Base-by-base conservation (phyloP, 1,140 invertebrate genomes). In the Zophobas morio region DNA sequence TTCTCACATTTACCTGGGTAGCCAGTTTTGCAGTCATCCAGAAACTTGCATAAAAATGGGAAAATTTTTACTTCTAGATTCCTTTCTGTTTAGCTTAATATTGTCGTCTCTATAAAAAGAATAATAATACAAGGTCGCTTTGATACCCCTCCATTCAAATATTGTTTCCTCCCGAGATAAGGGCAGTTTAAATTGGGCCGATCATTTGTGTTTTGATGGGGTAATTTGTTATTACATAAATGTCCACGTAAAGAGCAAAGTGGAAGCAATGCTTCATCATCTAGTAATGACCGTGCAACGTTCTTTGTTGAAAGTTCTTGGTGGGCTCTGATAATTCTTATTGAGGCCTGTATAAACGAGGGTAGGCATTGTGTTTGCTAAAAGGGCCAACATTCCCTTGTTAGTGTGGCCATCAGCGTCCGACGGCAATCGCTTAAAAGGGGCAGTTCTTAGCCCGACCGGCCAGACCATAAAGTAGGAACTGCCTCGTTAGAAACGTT, bases 401-500 rank as follows among this genome's bases (percentile, higher is more conserved):
- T 73, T 73, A 73, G 71, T 53, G 70, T 56, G 49, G 49, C 54
- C 71, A 73, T 54, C 70, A 54, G 70, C 49, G 71, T 54, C 71
- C 54, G 70, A 37, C 39, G 71, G 71, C 71, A 73, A 73, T 73
- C 54, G 71, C 71, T 73, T 73, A 73, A 73, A 73, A 73, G 71
- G 71, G 54, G 49, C 71, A 72, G 70, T 72, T 72, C 70, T 72
- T 72, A 49, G 54, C 49, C 49, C 71, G 47, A 73, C 39, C 49
- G 71, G 39, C 34, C 54, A 51, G 47, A 72, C 70, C 51, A 72
- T 72, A 73, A 73, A 73, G 71, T 33, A 73, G 33, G 54, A 73
- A 73, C 71, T 73, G 71, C 71, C 71, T 73, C 71, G 71, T 73
- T 73, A 73, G 49, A 53, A 56, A 73, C 60, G 60, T 66, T 66